A percentile compares a stretch with the other conserved stretches of the same genome.
Conservation (phyloP, 23 tunicate genomes). For the Trididemnum miniatum region DNA sequence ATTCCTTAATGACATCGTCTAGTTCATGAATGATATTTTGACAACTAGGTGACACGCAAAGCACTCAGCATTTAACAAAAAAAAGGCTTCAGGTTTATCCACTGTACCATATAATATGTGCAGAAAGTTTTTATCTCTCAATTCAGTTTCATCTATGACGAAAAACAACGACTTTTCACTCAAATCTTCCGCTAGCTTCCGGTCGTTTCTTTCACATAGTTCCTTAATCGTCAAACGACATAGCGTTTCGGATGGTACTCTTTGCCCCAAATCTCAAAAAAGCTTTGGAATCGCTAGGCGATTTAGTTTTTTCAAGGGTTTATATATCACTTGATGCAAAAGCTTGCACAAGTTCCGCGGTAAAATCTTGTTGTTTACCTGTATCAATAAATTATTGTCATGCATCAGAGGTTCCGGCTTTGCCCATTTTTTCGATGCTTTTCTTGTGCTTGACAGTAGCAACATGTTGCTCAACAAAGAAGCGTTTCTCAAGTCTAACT, state of each 20-base stretch:
- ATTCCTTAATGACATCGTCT: constrained; percentile 23
- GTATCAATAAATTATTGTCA: constrained; percentile 7
- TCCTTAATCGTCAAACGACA: constrained; percentile 16
- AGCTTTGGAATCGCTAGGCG: constrained; percentile 16
- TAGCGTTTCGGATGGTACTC: constrained; percentile 21
- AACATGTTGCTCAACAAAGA: constrained; percentile 33
- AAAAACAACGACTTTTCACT: no score
- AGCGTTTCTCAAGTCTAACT: constrained; percentile 30
- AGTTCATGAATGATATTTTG: constrained; percentile 34
- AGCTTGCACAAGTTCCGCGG: constrained; percentile 31
- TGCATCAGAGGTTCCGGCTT: not conserved
- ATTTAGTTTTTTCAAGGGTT: constrained; percentile 27
- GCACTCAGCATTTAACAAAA: constrained; percentile 40
- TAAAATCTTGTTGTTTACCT: constrained; percentile 6
- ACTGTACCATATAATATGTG: constrained; percentile 32
- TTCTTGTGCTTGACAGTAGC: constrained; percentile 37
- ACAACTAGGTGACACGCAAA: constrained; percentile 12
- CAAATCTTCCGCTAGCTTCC: no score
- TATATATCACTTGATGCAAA: constrained; percentile 39
- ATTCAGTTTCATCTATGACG: no score
- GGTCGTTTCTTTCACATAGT: constrained; percentile 19
- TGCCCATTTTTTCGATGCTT: constrained; percentile 1
- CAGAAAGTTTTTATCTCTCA: constrained; percentile 32
- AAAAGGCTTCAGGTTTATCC: constrained; percentile 19
- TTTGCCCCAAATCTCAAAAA: constrained; percentile 27